Conservation (phyloP, 2,113 vertebrate species). For the Ammospiza nelsoni region DNA sequence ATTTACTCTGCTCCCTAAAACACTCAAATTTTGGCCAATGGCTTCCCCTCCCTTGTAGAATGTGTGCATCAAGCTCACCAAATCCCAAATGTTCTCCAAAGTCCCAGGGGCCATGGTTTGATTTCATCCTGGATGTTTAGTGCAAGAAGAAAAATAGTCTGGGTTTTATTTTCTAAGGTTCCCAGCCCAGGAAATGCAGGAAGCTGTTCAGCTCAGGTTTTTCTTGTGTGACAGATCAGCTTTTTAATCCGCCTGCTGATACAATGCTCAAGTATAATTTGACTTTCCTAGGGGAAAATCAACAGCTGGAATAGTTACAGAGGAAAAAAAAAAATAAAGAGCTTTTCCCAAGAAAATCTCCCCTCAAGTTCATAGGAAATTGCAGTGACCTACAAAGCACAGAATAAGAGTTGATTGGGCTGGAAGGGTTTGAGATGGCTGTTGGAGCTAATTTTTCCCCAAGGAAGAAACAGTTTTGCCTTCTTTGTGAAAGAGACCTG, state of each 20-base stretch:
- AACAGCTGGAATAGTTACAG: conserved; percentile 62
- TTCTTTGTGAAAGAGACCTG: neutral
- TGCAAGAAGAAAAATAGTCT: conserved; percentile 16
- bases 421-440: neutral
- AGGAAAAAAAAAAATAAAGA: neutral
- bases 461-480: conserved; percentile 13
- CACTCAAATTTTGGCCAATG: neutral
- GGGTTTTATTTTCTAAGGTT: conserved; percentile 16
- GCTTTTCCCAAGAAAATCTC: conserved; percentile 66
- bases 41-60: neutral
- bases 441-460: conserved; percentile 3
- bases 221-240: conserved; percentile 36
- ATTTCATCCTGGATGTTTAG: neutral
- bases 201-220: conserved; percentile 27
- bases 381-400: conserved; percentile 1
- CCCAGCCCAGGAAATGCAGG: conserved; percentile 16
- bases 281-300: conserved; percentile 63
- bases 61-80: neutral
- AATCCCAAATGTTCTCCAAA: neutral
- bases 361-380: conserved; percentile 63
- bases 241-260: conserved; percentile 57
- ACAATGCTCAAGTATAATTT: conserved; percentile 47
- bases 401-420: neutral
- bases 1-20: conserved; percentile 52
- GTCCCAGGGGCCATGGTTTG: neutral